A percentile compares a stretch with the other conserved stretches of the same genome.
Evolutionary conservation across 2,113 vertebrate genomes (phyloP).

Genomic region (Myodes glareolus): DNA sequence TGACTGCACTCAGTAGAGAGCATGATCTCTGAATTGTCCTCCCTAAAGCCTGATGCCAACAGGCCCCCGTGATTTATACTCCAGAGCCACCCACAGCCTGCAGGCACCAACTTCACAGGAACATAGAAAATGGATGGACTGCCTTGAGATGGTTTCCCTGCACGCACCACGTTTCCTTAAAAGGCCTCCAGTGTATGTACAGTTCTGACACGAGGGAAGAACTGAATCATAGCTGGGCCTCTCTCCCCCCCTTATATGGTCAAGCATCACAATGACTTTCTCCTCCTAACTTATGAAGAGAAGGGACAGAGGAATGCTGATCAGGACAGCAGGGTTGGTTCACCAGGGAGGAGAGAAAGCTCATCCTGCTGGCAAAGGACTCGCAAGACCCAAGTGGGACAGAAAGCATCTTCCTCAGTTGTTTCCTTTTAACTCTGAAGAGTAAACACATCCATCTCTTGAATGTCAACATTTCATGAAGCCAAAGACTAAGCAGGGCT

Average conservation of each 20-base stretch:
- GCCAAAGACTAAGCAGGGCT: constrained; percentile 41
- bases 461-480: constrained; percentile 46
- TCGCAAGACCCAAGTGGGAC: constrained; percentile 36
- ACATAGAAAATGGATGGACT: constrained; percentile 77
- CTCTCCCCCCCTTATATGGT: constrained; percentile 84
- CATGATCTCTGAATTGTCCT: not conserved
- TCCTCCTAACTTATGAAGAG: constrained; percentile 83
- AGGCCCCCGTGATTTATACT: constrained; percentile 47
- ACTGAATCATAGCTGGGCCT: constrained; percentile 72
- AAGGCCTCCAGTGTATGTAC: constrained; percentile 83
- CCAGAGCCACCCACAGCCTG: constrained; percentile 44
- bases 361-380: constrained; percentile 28
- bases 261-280: constrained; percentile 81
- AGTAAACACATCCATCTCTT: constrained; percentile 64
- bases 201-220: constrained; percentile 70
- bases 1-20: not conserved
- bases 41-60: not conserved
- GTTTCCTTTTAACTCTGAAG: constrained; percentile 7
- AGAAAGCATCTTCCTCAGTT: not conserved
- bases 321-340: constrained; percentile 64
- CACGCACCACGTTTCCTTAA: constrained; percentile 83
- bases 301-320: constrained; percentile 73
- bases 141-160: constrained; percentile 79
- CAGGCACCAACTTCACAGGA: constrained; percentile 70
- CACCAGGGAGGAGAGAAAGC: constrained; percentile 60